Evolutionary conservation across 2,113 vertebrate species (phyloP).

Genomic region (Pterocles gutturalis): DNA sequence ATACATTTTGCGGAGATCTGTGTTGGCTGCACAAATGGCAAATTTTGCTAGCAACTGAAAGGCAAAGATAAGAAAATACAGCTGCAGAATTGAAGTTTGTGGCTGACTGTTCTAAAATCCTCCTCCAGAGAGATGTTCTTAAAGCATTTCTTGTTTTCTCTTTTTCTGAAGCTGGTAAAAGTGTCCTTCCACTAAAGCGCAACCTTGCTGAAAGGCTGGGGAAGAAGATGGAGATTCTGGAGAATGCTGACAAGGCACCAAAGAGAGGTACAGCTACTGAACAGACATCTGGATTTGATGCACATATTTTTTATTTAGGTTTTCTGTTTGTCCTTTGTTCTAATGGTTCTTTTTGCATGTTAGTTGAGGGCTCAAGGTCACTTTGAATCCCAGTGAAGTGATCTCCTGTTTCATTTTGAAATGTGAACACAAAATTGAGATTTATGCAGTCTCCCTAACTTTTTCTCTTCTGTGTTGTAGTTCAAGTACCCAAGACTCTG

Average conservation of each 20-base stretch:
- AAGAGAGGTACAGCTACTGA: conserved; percentile 77
- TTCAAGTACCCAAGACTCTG: conserved; percentile 78
- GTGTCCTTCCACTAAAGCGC: conserved; percentile 74
- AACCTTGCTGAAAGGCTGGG: conserved; percentile 89
- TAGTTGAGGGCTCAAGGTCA: neutral
- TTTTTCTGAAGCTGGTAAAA: conserved; percentile 7
- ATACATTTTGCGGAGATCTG: rapidly evolving
- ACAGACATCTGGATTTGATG: neutral
- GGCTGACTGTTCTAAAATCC: neutral
- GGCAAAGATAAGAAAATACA: rapidly evolving
- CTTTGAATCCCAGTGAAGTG: neutral
- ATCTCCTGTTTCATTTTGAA: neutral
- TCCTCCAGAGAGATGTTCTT: neutral
- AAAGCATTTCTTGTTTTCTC: neutral
- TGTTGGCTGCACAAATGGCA: neutral
- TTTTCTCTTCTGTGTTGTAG: conserved; percentile 10
- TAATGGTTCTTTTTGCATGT: rapidly evolving
- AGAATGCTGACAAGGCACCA: conserved; percentile 42
- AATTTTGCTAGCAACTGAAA: neutral
- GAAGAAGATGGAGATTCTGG: conserved; percentile 75
- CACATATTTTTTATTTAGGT: neutral
- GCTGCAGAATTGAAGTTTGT: rapidly evolving
- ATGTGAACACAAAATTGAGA: neutral
- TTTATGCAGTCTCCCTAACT: neutral
- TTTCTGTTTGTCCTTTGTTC: neutral